A percentile compares a stretch with the other conserved stretches of the same genome.
Evolutionary conservation across 92 coral and sea anemone species (phyloP).

Genomic region (Zoanthus sociatus): DNA sequence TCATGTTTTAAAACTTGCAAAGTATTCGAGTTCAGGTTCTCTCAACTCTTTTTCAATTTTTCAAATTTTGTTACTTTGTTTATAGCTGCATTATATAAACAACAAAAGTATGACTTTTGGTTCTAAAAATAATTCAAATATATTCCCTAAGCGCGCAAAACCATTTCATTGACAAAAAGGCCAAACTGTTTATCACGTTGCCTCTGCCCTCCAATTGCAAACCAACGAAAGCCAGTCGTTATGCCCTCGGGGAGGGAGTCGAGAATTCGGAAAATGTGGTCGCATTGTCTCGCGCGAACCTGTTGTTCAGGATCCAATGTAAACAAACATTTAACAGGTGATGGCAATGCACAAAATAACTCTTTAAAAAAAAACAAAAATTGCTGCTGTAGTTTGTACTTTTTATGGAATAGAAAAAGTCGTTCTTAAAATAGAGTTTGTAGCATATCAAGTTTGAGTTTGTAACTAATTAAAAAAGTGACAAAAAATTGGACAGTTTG

Average conservation of each 20-base stretch:
- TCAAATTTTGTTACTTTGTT: no score
- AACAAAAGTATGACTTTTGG: no score
- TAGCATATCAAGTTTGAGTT: neutral
- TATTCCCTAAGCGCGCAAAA: slow-evolving; percentile 36
- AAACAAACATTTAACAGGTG: slow-evolving; percentile 13
- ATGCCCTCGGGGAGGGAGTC: slow-evolving; percentile 26
- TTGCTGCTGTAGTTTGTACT: neutral
- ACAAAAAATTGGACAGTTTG: neutral
- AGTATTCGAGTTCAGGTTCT: no score
- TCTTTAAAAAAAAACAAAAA: neutral
- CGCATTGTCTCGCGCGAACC: slow-evolving; percentile 1
- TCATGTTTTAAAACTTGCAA: no score
- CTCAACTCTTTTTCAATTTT: no score
- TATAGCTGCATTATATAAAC: no score
- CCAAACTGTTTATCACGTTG: slow-evolving; percentile 37
- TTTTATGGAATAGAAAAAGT: neutral
- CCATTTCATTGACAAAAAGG: neutral
- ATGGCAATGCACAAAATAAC: neutral
- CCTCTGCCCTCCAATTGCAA: neutral
- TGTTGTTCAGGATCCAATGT: slow-evolving; percentile 33
- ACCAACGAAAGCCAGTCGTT: slow-evolving; percentile 10
- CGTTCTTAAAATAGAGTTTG: neutral
- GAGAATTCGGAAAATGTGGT: slow-evolving; percentile 16
- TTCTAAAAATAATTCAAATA: no score
- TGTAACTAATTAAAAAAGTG: neutral